A percentile compares a stretch with the other conserved stretches of the same genome.
These are phyloP conservation scores for Dendrocincla fuliginosa DNA, from an alignment of 2,797 vertebrate species.

Conservation along the genomic window DNA sequence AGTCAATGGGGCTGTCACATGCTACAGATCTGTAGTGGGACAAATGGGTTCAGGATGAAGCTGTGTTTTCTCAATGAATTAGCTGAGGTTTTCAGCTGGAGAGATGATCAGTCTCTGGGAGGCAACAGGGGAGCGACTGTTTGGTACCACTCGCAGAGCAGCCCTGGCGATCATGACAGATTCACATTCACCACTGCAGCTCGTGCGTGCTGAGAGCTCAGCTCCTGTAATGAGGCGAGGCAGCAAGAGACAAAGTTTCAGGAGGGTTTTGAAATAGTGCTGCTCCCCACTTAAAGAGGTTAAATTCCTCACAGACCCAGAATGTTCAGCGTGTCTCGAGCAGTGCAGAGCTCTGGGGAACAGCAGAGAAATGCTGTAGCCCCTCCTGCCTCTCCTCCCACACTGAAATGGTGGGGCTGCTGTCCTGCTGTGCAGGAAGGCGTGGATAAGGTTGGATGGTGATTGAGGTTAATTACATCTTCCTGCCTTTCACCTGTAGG, in stretches of 20 bases:
- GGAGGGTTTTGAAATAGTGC: neutral
- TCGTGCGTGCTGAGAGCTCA: rapidly evolving
- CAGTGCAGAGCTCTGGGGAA: neutral
- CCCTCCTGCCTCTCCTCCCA: neutral
- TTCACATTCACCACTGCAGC: neutral
- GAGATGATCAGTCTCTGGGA: neutral
- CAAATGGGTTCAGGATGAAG: neutral
- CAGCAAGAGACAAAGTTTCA: rapidly evolving
- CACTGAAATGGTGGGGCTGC: neutral
- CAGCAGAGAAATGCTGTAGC: neutral
- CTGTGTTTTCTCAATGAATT: neutral
- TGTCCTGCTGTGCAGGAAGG: neutral
- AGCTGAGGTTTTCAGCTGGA: neutral
- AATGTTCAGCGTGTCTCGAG: rapidly evolving
- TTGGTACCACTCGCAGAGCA: neutral
- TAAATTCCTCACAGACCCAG: rapidly evolving
- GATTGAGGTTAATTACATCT: neutral
- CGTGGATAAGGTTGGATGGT: rapidly evolving
- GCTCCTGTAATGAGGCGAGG: neutral
- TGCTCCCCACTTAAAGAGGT: neutral
- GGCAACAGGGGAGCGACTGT: neutral
- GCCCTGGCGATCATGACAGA: rapidly evolving
- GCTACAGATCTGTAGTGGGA: neutral
- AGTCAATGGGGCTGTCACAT: neutral
- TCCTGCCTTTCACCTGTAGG: neutral